phyloP scores from a whole-genome alignment of 1,140 invertebrate species.

The Aculops lycopersici region DNA sequence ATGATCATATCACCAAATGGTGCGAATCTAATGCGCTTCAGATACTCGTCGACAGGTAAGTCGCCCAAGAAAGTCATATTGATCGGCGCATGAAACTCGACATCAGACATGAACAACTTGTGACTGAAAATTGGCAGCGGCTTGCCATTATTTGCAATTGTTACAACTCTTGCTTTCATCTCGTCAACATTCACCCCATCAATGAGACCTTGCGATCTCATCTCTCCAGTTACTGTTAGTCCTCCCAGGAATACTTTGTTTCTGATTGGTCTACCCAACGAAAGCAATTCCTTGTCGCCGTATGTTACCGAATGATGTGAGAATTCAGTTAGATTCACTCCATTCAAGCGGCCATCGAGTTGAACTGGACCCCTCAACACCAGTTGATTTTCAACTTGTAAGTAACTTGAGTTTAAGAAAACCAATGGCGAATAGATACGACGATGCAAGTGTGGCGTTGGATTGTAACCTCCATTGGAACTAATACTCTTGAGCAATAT shows the following conservation, averaged over 20 bases:
- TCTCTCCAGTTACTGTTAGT: not conserved
- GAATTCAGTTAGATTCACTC: not conserved
- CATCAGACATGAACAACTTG: slow-evolving; percentile 1
- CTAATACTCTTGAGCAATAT: not conserved
- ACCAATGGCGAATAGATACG: not conserved
- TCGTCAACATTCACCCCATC: not conserved
- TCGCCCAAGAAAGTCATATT: not conserved
- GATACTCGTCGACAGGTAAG: not conserved
- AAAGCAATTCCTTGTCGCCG: not conserved
- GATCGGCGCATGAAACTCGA: not conserved
- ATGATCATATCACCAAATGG: not conserved
- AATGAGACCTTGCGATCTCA: not conserved
- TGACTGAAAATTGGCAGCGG: not conserved
- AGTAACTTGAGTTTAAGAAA: not conserved
- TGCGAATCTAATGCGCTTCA: not conserved
- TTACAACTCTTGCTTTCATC: slow-evolving; percentile 2
- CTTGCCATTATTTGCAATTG: not conserved
- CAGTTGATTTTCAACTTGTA: not conserved
- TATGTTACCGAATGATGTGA: not conserved
- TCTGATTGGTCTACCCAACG: not conserved
- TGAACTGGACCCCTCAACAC: not conserved
- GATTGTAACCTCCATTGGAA: too few species aligned
- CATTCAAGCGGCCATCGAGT: not conserved
- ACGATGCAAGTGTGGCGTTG: too few species aligned
- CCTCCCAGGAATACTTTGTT: slow-evolving; percentile 1